Evolutionary conservation across 2,888 invertebrate species (phyloP), one percentile per base, ranked within the genome.

Genomic region (Luperina nickerlii): DNA sequence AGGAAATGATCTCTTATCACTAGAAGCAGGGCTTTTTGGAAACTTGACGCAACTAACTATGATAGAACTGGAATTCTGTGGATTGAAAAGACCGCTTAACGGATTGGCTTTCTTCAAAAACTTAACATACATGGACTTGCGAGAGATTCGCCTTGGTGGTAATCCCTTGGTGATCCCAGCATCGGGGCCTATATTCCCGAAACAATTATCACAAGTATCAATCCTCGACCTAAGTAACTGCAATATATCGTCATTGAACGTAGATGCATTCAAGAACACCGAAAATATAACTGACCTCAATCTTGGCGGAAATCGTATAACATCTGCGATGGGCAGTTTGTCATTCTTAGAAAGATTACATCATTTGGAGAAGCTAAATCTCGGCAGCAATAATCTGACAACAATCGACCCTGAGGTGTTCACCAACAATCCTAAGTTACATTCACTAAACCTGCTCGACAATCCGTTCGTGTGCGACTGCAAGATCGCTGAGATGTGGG

Each of bases 391-490:
- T 91, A 97, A 97, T 82, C 93, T 98, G 54, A 97, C 97, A 0
- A 97, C 97, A 0, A 97, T 98, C 38, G 96, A 97, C 66, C 97
- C 98, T 0, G 94, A 96, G 66, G 93, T 97, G 18, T 97, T 98
- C 74, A 93, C 94, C 2, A 94, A 96, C 72, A 98, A 98, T 93
- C 97, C 97, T 0, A 97, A 97, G 81, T 90, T 98, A 8, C 94
- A 97, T 78, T 97, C 97, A 6, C 89, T 98, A 71, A 98, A 98
- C 90, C 94, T 98, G 11, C 95, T 98, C 15, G 98, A 98, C 6
- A 98, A 98, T 94, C 98, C 98, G 3, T 98, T 98, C 95, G 94
- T 97, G 78, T 98, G 98, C 90, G 97, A 98, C 88, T 98, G 98
- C 88, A 97, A 97, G 83, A 97, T 98, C 45, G 97, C 97, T 0